Evolutionary conservation across 2,113 vertebrate species (phyloP).

Genomic region (Eidolon helvum): DNA sequence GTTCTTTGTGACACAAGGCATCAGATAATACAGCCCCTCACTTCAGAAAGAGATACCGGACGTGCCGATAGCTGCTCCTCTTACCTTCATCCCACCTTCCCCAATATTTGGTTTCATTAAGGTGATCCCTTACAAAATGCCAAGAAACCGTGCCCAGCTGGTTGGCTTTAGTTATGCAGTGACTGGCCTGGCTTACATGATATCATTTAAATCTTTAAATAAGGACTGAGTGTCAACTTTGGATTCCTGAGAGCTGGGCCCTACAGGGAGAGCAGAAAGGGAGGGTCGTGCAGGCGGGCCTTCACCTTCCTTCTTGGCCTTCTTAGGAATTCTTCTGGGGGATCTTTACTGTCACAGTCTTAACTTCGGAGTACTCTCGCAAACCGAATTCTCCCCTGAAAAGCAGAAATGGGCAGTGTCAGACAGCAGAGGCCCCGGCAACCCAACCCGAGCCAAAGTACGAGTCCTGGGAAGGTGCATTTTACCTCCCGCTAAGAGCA

Average conservation of each 20-base stretch:
- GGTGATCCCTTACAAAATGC: conserved; percentile 61
- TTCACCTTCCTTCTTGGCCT: conserved; percentile 54
- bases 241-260: conserved; percentile 83
- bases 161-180: conserved; percentile 44
- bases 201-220: conserved; percentile 77
- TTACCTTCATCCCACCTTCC: background rate
- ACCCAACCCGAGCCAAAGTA: rapidly evolving
- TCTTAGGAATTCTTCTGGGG: conserved; percentile 95
- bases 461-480: background rate
- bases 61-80: no score
- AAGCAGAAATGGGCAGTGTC: conserved; percentile 50
- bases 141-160: conserved; percentile 66
- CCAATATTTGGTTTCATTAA: background rate
- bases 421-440: background rate
- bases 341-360: conserved; percentile 98
- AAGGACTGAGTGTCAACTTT: conserved; percentile 73
- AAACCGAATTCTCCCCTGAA: conserved; percentile 94
- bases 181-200: conserved; percentile 62
- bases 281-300: conserved; percentile 54
- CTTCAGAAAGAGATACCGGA: background rate
- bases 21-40: background rate
- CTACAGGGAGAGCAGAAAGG: conserved; percentile 76
- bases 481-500: no score
- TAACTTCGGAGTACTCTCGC: conserved; percentile 97
- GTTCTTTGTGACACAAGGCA: background rate